Evolutionary conservation across 2,888 invertebrate species (phyloP).

Genomic region (Tricholauxania praeusta): DNA sequence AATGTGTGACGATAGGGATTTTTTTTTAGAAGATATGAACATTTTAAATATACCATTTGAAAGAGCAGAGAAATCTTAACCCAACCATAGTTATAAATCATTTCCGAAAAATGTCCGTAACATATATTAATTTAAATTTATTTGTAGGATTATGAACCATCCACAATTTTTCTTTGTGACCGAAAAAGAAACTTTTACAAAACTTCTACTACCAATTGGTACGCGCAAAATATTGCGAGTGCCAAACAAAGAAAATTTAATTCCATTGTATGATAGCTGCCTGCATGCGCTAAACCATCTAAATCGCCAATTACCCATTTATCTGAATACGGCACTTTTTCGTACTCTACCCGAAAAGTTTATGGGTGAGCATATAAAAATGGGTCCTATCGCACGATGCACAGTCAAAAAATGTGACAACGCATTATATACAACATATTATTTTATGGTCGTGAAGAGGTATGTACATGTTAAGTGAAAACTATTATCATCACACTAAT

Average conservation of each 20-base stretch:
- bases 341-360: constrained; percentile 59
- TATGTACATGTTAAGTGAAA: constrained; percentile 41
- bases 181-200: constrained; percentile 61
- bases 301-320: constrained; percentile 57
- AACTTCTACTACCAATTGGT: constrained; percentile 62
- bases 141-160: constrained; percentile 41
- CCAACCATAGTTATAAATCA: too few relatives aligned
- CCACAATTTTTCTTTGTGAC: constrained; percentile 59
- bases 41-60: too few relatives aligned
- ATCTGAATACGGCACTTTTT: constrained; percentile 57
- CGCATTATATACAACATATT: constrained; percentile 63
- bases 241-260: constrained; percentile 59
- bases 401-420: constrained; percentile 59
- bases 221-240: constrained; percentile 59
- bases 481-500: not conserved
- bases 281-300: constrained; percentile 59
- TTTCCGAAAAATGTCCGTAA: too few relatives aligned
- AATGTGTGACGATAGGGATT: too few relatives aligned
- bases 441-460: constrained; percentile 66
- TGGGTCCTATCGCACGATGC: constrained; percentile 65
- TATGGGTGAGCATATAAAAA: constrained; percentile 62
- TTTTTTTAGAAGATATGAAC: too few relatives aligned
- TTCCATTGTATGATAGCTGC: constrained; percentile 63
- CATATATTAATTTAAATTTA: not conserved
- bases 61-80: too few relatives aligned